Conservation (phyloP, 2,888 invertebrate genomes). For the Bombylius major region DNA sequence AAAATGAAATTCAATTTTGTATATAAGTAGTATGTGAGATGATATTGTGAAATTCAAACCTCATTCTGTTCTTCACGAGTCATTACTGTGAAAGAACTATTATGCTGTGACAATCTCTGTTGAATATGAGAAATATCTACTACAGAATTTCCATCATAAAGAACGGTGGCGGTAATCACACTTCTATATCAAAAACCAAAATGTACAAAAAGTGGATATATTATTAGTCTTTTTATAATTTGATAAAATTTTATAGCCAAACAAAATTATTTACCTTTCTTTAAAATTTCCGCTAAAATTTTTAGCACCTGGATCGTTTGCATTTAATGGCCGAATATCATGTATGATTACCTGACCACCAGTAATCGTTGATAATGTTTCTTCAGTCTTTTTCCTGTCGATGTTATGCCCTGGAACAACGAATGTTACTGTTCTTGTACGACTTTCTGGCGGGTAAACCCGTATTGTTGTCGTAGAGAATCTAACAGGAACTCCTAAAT, state of each 20-base stretch:
- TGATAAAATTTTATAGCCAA: too few species aligned
- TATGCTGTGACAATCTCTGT: constrained; percentile 42
- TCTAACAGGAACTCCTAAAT: constrained; percentile 69
- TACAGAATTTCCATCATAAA: constrained; percentile 50
- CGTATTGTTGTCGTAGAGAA: constrained; percentile 60
- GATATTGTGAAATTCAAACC: constrained; percentile 14
- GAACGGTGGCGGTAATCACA: constrained; percentile 58
- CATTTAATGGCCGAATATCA: constrained; percentile 54
- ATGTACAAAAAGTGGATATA: background rate
- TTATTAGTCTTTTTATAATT: too few species aligned
- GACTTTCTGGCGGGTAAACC: constrained; percentile 64
- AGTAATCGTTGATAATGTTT: constrained; percentile 62
- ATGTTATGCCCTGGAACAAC: constrained; percentile 67
- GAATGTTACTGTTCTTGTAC: constrained; percentile 65
- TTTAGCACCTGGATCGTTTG: constrained; percentile 43
- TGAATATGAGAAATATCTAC: constrained; percentile 62
- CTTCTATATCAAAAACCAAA: constrained; percentile 38
- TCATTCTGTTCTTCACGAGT: constrained; percentile 27
- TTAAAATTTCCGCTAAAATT: constrained; percentile 43
- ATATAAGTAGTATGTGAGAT: too few species aligned
- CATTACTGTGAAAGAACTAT: constrained; percentile 32
- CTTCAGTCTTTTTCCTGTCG: constrained; percentile 58
- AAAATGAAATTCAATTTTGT: too few species aligned
- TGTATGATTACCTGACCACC: constrained; percentile 67
- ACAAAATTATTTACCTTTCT: constrained; percentile 37